phyloP scores from a whole-genome alignment of 2,888 invertebrate genomes.

The Rhagium mordax region DNA sequence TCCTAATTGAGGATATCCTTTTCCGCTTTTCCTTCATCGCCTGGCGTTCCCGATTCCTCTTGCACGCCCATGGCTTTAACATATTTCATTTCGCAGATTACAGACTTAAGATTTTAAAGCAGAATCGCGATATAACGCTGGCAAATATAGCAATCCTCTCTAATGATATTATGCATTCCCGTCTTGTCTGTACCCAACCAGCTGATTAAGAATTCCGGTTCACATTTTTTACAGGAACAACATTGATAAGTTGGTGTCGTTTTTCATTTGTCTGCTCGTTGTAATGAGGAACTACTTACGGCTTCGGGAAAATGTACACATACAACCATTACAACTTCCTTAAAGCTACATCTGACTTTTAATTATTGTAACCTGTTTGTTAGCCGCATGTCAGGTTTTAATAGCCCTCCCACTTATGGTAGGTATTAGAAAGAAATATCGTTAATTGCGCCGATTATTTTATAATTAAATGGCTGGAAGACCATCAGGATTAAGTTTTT shows the following conservation, averaged over 20 bases:
- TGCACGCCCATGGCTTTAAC: conserved; percentile 1
- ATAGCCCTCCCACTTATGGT: neutral
- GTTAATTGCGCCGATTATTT: neutral
- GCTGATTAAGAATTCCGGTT: conserved; percentile 20
- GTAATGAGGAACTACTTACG: conserved; percentile 8
- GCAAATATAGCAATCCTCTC: conserved; percentile 4
- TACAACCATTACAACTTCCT: conserved; percentile 4
- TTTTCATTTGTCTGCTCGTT: neutral
- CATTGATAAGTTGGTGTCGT: conserved; percentile 6
- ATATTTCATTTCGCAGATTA: conserved; percentile 5
- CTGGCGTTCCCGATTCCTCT: neutral
- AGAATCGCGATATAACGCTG: conserved; percentile 15
- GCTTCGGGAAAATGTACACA: neutral
- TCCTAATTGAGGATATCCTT: neutral
- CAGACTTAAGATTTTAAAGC: neutral
- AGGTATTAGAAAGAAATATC: neutral
- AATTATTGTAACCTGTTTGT: neutral
- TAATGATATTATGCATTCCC: neutral
- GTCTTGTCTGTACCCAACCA: neutral
- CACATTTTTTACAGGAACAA: conserved; percentile 8
- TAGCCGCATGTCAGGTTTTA: neutral
- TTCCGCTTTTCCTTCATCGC: no score
- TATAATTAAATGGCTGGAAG: neutral
- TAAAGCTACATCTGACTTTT: conserved; percentile 7
- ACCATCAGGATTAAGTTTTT: no score